Percentiles rank a stretch among this genome's conserved stretches.
Conservation (phyloP, 2,113 vertebrate genomes). For the Dendropsophus ebraccatus region DNA sequence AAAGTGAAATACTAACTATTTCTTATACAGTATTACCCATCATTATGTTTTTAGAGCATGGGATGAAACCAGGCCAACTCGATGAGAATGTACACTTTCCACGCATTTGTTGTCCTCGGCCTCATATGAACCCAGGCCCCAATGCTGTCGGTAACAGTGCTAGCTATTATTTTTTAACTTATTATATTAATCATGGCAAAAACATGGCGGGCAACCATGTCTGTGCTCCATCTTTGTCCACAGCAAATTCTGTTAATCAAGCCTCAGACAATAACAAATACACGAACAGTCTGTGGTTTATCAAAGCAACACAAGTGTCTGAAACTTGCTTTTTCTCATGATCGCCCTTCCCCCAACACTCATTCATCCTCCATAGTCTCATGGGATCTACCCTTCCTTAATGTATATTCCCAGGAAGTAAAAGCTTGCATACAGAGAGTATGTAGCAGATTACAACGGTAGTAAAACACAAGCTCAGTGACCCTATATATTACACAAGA, state of each 20-base stretch:
- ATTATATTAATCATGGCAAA: too few relatives aligned
- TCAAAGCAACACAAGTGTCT: constrained; percentile 11
- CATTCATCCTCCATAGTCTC: neutral
- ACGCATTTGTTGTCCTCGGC: neutral
- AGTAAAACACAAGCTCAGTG: neutral
- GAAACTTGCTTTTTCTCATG: constrained; percentile 28
- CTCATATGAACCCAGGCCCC: neutral
- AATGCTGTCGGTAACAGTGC: neutral
- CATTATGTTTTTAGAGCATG: neutral
- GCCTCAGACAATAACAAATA: neutral
- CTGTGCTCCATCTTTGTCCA: neutral
- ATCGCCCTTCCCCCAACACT: constrained; percentile 11
- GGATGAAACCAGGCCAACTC: too few relatives aligned
- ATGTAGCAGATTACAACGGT: neutral
- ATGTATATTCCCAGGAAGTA: constrained; percentile 8
- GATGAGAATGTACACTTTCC: neutral
- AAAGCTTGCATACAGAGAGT: neutral
- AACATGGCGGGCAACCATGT: neutral
- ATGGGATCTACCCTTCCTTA: neutral
- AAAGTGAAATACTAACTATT: too few relatives aligned
- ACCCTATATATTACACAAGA: neutral
- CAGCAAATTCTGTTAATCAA: neutral
- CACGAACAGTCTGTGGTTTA: neutral
- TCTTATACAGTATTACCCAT: neutral
- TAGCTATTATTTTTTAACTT: neutral